Conservation (phyloP, 2,888 invertebrate species). For the Lapara coniferarum region DNA sequence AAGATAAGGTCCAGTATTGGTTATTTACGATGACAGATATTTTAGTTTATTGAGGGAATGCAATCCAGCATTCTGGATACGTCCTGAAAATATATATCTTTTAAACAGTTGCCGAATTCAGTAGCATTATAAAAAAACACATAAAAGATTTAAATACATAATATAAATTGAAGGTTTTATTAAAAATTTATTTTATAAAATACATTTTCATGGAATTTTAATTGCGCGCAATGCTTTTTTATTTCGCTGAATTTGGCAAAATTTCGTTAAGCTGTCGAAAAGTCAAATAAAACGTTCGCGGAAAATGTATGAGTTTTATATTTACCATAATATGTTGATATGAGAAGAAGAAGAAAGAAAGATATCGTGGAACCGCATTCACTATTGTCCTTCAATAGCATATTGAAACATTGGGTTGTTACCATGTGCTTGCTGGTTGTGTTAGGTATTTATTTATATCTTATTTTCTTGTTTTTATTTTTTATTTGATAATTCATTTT, state of each 20-base stretch:
- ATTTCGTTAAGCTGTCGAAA: slow-evolving; percentile 22
- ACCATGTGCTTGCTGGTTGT: not conserved
- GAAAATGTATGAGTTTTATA: slow-evolving; percentile 9
- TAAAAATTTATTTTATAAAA: slow-evolving; percentile 14
- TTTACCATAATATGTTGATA: slow-evolving; percentile 4
- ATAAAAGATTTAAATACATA: too few relatives aligned
- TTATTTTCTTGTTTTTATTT: too few relatives aligned
- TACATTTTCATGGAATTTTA: slow-evolving; percentile 19
- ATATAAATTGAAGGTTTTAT: not conserved
- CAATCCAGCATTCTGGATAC: too few relatives aligned
- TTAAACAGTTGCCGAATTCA: too few relatives aligned
- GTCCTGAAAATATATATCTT: too few relatives aligned
- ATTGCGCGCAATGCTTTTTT: slow-evolving; percentile 17
- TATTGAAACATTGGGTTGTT: not conserved
- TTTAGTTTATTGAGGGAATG: too few relatives aligned
- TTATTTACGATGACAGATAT: too few relatives aligned
- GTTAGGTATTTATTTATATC: not conserved
- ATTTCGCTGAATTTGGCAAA: not conserved
- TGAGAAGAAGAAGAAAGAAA: too few relatives aligned
- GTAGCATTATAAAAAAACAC: too few relatives aligned
- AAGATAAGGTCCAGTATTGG: too few relatives aligned
- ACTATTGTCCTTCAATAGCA: slow-evolving; percentile 15
- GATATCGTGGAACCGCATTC: not conserved
- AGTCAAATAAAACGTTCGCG: slow-evolving; percentile 15
- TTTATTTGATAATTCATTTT: too few relatives aligned